Evolutionary conservation across 2,113 vertebrate genomes (phyloP), one percentile per base, ranked within the genome.

Genomic region (Nyctibius bracteatus): DNA sequence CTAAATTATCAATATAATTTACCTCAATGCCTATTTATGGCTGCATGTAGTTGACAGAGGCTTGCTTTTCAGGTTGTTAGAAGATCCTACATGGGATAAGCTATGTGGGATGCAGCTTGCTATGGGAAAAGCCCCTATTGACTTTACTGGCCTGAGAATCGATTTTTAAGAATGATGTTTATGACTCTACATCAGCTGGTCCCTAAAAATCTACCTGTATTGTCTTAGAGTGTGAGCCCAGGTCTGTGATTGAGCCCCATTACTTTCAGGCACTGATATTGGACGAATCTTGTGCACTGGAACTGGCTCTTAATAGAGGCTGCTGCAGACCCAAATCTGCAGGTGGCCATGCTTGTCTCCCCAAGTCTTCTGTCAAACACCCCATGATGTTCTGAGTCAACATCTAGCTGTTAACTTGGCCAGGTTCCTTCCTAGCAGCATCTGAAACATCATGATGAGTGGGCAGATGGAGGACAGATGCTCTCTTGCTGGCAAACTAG

Each of bases 231-330:
- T 7, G 3, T 33, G 30, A 35, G 4, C 39, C 27, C 24, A 63
- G 33, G 5, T 39, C 39, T 86, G 21, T 1, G 2, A 14, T 0
- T 61, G 24, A 49, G 5, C 28, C 24, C 12, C 3, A 0, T 20
- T 92, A 14, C 10, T 58, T 86, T 91, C 54, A 88, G 49, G 5
- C 28, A 61, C 49, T 0, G 3, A 19, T 35, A 39, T 0, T 70
- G 58, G 30, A 47, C 16, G 61, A 80, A 39, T 3, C 27, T 63
- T 58, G 8, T 37, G 17, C 3, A 3, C 35, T 72, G 30, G 58
- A 92, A 5, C 27, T n/a, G 23, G 19, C 17, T 58, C 35, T 65
- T 80, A 39, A 22, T 37, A 35, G n/a, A 68, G 28, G 18, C 9
- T 74, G 30, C 30, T 67, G 46, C 27, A 52, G 35, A 78, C 23